phyloP scores from a whole-genome alignment of 1,140 invertebrate species.

The Wiebesia pumilae region DNA sequence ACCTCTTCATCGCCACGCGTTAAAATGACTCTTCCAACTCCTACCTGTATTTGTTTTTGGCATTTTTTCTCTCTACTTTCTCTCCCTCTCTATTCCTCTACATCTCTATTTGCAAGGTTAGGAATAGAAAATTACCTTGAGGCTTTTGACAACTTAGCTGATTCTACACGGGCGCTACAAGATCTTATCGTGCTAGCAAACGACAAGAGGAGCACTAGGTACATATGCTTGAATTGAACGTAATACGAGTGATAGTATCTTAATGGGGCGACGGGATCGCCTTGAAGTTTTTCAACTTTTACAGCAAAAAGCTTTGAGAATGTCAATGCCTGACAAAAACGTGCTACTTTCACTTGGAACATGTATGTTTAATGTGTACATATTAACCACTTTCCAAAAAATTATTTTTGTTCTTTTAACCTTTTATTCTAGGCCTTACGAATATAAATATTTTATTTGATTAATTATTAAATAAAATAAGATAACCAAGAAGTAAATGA shows the following conservation, averaged over 20 bases:
- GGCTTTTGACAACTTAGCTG: slow-evolving; percentile 23
- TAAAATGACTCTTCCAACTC: neutral
- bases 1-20: neutral
- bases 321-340: slow-evolving; percentile 17
- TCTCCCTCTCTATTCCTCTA: neutral
- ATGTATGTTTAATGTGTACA: neutral
- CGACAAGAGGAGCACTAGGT: slow-evolving; percentile 54
- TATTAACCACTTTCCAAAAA: no score
- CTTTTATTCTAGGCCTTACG: no score
- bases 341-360: slow-evolving; percentile 22
- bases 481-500: no score
- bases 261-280: slow-evolving; percentile 46
- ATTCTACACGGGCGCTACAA: neutral
- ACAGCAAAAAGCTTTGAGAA: slow-evolving; percentile 9
- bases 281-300: neutral
- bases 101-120: neutral
- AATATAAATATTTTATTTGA: no score
- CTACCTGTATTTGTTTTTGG: neutral
- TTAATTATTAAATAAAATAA: no score
- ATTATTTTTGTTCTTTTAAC: no score
- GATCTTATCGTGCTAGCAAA: slow-evolving; percentile 55
- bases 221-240: slow-evolving; percentile 62
- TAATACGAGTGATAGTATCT: slow-evolving; percentile 61
- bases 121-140: slow-evolving; percentile 4
- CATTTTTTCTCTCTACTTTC: neutral